Base-by-base conservation (phyloP, 2,888 invertebrate genomes). In the Eupithecia tripunctaria region DNA sequence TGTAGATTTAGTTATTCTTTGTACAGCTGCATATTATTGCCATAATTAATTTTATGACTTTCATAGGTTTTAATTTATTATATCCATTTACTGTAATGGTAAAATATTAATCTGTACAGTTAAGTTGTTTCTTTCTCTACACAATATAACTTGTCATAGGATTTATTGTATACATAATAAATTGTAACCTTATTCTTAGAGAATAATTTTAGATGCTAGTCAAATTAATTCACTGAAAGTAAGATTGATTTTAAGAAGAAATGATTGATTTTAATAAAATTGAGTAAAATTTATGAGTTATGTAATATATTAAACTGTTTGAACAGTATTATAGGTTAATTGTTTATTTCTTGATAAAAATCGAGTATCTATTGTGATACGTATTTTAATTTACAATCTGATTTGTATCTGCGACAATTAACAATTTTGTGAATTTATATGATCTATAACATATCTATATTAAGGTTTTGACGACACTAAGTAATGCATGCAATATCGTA, bases 291-390 rank as follows among this genome's bases (percentile, higher is more conserved):
- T 82, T 79, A 85, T 82, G 77, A 84, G 81, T 86, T 86, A 87
- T 86, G 81, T 87, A 86, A 88, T 88, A 88, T 84, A 84, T 87
- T 85, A 85, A 85, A 88, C 84, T 85, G 88, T 89, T 89, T 86
- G 82, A 91, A 86, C 93, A 94, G 94, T 94, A 94, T 94, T 94
- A 94, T 94, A 94, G 94, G 92, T 92, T 93, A 94, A 91, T 89
- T 88, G 84, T 90, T 89, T 84, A 78, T 82, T 88, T 87, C 84
- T 86, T 89, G 86, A 86, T 88, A 81, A 88, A 88, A 88, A 89
- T 84, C n/a, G n/a, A n/a, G n/a, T 89, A 83, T 89, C 83, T 88
- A 84, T 86, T 91, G 92, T 92, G 90, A 90, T 92, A n/a, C n/a
- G n/a, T n/a, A 89, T 87, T 82, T 87, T 86, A 80, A 81, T 82